Base-by-base conservation (phyloP, 2,888 invertebrate genomes). In the Lumbricus terrestris region DNA sequence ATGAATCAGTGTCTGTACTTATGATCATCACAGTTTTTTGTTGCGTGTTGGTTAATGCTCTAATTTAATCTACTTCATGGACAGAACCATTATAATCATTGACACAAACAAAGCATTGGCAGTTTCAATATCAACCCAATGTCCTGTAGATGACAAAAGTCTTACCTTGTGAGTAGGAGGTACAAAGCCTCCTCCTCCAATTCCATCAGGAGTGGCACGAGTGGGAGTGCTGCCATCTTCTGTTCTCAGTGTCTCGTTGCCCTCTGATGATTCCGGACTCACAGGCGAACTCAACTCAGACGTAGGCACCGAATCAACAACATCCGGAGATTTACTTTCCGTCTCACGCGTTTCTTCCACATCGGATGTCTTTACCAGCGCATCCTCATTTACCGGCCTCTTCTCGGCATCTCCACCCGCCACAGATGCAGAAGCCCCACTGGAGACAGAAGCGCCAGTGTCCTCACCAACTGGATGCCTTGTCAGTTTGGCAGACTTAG, bases 401-500 rank as follows among this genome's bases (percentile, higher is more conserved):
- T 35, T 88, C 38, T 34, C 88, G 1, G 88, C n/a, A 23, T 8
- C 38, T 37, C 34, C 88, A 15, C 8, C 88, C 11, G 35, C 34
- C 35, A 37, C 88, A 88, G 69, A n/a, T 11, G n/a, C 69, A n/a
- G 69, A n/a, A 16, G n/a, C 69, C 69, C 69, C 69, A n/a, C 69
- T 69, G 69, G 69, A 69, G 69, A 69, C 29, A n/a, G n/a, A 69
- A 69, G 85, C 29, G 35, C 35, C n/a, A 34, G 35, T 85, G 20
- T 85, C 85, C 85, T 85, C 88, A 35, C 40, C 37, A 37, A n/a
- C 88, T 88, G 42, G 34, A 47, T 40, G 42, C 33, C 40, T 37
- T 90, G 94, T 93, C 37, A 99, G 96, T 91, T 98, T 97, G 83
- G 97, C 97, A 90, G 98, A 96, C 6, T 95, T 93, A 88, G 95